Conservation (phyloP, 1,140 invertebrate species). For the Drosophila tani region DNA sequence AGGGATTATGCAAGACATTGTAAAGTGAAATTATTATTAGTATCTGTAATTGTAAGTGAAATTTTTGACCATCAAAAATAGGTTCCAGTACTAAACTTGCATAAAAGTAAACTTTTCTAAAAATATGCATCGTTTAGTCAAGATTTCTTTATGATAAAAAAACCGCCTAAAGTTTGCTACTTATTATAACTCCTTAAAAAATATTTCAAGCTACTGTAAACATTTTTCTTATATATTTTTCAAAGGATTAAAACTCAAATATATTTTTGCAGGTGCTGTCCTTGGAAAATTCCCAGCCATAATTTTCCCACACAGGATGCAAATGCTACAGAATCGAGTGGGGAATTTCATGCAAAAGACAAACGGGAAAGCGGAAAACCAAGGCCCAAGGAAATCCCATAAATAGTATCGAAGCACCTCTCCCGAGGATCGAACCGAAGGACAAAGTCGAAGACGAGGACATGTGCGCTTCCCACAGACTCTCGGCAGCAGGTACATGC, state of each 20-base stretch:
- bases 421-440: constrained; percentile 34
- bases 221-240: background rate
- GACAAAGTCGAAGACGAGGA: constrained; percentile 14
- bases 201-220: background rate
- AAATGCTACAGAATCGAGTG: constrained; percentile 47
- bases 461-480: constrained; percentile 62
- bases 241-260: background rate
- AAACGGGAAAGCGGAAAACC: constrained; percentile 34
- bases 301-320: constrained; percentile 59
- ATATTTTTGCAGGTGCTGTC: constrained; percentile 12
- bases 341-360: constrained; percentile 31
- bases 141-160: background rate
- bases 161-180: no score
- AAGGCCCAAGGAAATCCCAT: constrained; percentile 12
- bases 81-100: no score
- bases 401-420: constrained; percentile 24
- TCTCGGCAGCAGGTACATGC: constrained; percentile 47
- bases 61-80: background rate
- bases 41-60: background rate
- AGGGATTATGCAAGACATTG: no score
- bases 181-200: background rate
- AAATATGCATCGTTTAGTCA: background rate
- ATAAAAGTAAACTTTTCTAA: background rate
- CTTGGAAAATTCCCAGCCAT: constrained; percentile 17
- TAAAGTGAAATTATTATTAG: background rate